Evolutionary conservation across 1,140 invertebrate species (phyloP), one percentile per base, ranked within the genome.

Genomic region (Mesaphorura yosii): DNA sequence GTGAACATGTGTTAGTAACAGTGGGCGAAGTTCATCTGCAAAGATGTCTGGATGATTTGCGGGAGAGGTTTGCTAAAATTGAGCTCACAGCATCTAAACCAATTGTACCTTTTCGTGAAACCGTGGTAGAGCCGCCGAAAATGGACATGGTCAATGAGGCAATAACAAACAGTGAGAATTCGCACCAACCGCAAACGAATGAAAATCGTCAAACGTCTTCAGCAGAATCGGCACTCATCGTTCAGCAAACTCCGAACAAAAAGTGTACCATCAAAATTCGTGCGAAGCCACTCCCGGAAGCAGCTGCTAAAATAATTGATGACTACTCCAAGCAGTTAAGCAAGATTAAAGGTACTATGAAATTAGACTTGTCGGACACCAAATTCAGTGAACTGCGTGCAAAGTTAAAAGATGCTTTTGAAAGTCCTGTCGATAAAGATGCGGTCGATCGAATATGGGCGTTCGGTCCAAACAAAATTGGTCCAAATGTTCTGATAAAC

Each of bases 21-120:
- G 86, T 93, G 7, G 96, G 96, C 1, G 93, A 98, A 74, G 88
- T 99, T 6, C 96, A 99, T 73, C 73, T 99, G 29, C 86, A 97
- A 67, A 82, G 91, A 63, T 99, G 96, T 74, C 66, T 93, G 1
- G 81, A 87, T 62, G 89, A 94, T 73, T 73, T 98, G 10, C 67
- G 65, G 57, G 70, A 80, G 60, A 72, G 75, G 70, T 94, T 88
- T 73, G 88, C 88, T 1, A 88, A 89, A 67, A 78, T 95, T 51
- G 81, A 89, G 34, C 74, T 98, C 10, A 82, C 83, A 59, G 88
- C 88, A 0, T 98, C 93, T 1, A 80, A 87, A 64, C 94, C 94
- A 0, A 97, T 98, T 60, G 92, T 98, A 2, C 87, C 93, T 14
- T 94, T 97, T 62, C 75, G 88, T 61, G 95, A 99, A 70, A 98